Evolutionary conservation across 2,888 invertebrate genomes (phyloP).

Genomic region (Tetropium fuscum): DNA sequence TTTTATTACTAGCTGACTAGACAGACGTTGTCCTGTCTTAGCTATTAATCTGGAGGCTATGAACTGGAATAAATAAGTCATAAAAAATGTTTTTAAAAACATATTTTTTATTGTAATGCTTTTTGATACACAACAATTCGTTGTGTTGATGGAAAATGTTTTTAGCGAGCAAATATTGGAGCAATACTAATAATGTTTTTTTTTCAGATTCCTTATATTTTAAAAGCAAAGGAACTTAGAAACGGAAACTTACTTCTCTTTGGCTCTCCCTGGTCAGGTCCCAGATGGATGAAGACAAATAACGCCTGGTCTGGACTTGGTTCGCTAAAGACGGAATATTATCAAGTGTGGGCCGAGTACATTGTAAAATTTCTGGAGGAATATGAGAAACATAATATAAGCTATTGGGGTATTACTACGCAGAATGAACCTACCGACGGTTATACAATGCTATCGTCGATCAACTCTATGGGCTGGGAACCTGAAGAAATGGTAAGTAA

Average conservation of each 20-base stretch:
- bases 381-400: constrained; percentile 74
- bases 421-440: constrained; percentile 89
- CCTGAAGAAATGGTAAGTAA: constrained; percentile 39
- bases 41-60: too few species aligned
- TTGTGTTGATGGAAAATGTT: too few species aligned
- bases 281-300: constrained; percentile 68
- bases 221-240: constrained; percentile 43
- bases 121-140: too few species aligned
- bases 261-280: constrained; percentile 68
- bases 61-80: too few species aligned
- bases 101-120: too few species aligned
- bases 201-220: constrained; percentile 51
- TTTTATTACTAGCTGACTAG: too few species aligned
- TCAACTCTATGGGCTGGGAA: constrained; percentile 35
- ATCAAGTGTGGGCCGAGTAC: constrained; percentile 85
- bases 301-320: constrained; percentile 60
- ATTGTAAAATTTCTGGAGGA: constrained; percentile 83
- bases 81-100: too few species aligned
- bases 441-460: constrained; percentile 17
- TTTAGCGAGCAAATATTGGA: too few species aligned
- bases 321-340: constrained; percentile 64
- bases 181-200: too few species aligned
- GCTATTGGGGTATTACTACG: constrained; percentile 87
- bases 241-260: constrained; percentile 62
- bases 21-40: too few species aligned